A percentile compares a stretch with the other conserved stretches of the same genome.
These are phyloP conservation scores for Sabatieria punctata DNA, from an alignment of 2,888 invertebrate species.

Conservation along the genomic window DNA sequence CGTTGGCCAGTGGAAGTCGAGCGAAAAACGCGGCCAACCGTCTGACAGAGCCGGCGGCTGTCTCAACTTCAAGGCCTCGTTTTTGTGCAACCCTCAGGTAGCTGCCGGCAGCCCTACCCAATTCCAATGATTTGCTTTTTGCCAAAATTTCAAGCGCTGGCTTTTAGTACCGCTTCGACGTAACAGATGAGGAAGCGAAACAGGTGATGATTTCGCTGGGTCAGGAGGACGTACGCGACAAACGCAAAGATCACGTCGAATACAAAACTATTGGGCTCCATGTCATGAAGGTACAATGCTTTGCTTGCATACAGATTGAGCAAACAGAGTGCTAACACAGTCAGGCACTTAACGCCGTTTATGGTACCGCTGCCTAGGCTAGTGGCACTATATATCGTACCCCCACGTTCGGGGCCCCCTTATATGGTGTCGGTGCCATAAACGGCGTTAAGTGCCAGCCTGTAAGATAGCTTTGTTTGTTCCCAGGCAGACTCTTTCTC, in stretches of 20 bases:
- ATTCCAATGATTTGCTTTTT: conserved; percentile 2
- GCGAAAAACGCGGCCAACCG: conserved; percentile 9
- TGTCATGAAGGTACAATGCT: conserved; percentile 27
- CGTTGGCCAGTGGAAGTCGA: conserved; percentile 40
- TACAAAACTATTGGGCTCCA: conserved; percentile 30
- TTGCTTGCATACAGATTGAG: background rate
- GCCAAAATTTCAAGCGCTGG: background rate
- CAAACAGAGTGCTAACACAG: too few relatives aligned
- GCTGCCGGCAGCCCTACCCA: too few relatives aligned
- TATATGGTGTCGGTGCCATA: too few relatives aligned
- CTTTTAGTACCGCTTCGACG: conserved; percentile 22
- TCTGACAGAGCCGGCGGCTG: conserved; percentile 42
- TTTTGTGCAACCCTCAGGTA: conserved; percentile 45
- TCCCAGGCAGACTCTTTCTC: too few relatives aligned
- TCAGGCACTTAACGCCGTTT: too few relatives aligned
- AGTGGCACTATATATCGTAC: too few relatives aligned
- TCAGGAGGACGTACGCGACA: conserved; percentile 19
- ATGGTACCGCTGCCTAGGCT: too few relatives aligned
- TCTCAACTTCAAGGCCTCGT: conserved; percentile 40
- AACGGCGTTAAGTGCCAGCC: too few relatives aligned
- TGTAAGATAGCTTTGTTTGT: too few relatives aligned
- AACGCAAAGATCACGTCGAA: conserved; percentile 17
- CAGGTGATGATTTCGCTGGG: conserved; percentile 25
- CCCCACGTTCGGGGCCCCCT: too few relatives aligned
- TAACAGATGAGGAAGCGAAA: conserved; percentile 24